Conservation (phyloP, 2,888 invertebrate species). For the Cetonia aurata region DNA sequence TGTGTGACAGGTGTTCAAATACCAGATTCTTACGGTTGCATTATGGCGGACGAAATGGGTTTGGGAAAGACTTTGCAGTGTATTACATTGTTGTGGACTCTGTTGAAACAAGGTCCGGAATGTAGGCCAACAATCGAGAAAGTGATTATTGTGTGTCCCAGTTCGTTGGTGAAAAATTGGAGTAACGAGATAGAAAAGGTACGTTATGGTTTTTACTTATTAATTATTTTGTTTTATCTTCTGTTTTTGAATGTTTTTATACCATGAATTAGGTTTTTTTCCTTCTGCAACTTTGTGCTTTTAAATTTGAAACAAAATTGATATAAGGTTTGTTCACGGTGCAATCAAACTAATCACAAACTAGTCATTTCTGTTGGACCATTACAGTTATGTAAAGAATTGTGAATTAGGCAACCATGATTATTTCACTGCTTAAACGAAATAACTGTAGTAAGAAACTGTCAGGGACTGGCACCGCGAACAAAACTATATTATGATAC, state of each 20-base stretch:
- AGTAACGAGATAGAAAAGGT: conserved; percentile 95
- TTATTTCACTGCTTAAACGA: too few relatives aligned
- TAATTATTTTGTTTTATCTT: not conserved
- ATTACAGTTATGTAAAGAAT: too few relatives aligned
- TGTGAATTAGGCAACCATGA: too few relatives aligned
- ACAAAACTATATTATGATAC: too few relatives aligned
- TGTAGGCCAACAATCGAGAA: conserved; percentile 91
- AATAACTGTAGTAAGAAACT: too few relatives aligned
- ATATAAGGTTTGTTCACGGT: too few relatives aligned
- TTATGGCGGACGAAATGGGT: conserved; percentile 99
- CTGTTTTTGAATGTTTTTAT: not conserved
- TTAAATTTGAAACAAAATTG: too few relatives aligned
- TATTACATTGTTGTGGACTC: conserved; percentile 95
- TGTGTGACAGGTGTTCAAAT: conserved; percentile 95
- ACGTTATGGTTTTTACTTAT: conserved; percentile 26
- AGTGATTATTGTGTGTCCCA: conserved; percentile 96
- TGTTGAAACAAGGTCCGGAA: conserved; percentile 92
- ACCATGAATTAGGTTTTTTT: not conserved
- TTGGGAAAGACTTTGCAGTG: conserved; percentile 98
- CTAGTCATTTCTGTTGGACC: too few relatives aligned
- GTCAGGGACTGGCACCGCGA: too few relatives aligned
- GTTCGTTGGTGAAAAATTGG: conserved; percentile 99
- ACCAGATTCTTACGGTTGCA: conserved; percentile 90
- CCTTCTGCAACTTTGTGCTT: too few relatives aligned
- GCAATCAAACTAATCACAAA: too few relatives aligned